Percentiles rank a stretch among this genome's conserved stretches.
Evolutionary conservation across 1,140 invertebrate species (phyloP).

Genomic region (Zaprionus gabonicus): DNA sequence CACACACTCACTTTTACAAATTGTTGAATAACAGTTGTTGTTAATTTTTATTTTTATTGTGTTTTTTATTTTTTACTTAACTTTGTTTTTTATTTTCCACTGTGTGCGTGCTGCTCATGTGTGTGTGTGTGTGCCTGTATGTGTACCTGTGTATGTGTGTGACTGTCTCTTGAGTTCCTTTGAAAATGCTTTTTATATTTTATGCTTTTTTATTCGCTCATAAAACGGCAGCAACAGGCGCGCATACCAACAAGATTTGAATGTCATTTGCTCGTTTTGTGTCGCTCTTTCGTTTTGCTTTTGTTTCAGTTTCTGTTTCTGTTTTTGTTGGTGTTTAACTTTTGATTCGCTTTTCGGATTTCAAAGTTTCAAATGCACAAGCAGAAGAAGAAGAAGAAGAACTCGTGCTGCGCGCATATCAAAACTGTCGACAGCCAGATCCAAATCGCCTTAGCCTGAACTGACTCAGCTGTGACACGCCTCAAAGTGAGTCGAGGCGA

Average conservation of each 20-base stretch:
- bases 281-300: not conserved
- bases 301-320: not conserved
- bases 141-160: not conserved
- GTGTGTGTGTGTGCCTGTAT: not conserved
- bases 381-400: not conserved
- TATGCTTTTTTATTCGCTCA: constrained; percentile 26
- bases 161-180: constrained; percentile 38
- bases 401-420: not conserved
- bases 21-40: constrained; percentile 78
- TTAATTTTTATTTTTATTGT: constrained; percentile 49
- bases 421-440: not conserved
- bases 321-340: constrained; percentile 2
- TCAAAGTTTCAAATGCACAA: constrained; percentile 23
- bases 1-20: constrained; percentile 46
- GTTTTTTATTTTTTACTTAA: constrained; percentile 63
- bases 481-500: not conserved
- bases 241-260: constrained; percentile 44
- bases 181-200: constrained; percentile 36
- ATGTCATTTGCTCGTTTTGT: constrained; percentile 40
- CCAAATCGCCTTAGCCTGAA: not conserved
- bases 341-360: constrained; percentile 19
- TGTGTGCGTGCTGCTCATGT: not conserved
- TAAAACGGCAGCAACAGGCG: constrained; percentile 38
- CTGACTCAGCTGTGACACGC: not conserved
- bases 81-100: constrained; percentile 54